Evolutionary conservation across 2,888 invertebrate genomes (phyloP), one percentile per base, ranked within the genome.

Genomic region (Anoncus sp.): DNA sequence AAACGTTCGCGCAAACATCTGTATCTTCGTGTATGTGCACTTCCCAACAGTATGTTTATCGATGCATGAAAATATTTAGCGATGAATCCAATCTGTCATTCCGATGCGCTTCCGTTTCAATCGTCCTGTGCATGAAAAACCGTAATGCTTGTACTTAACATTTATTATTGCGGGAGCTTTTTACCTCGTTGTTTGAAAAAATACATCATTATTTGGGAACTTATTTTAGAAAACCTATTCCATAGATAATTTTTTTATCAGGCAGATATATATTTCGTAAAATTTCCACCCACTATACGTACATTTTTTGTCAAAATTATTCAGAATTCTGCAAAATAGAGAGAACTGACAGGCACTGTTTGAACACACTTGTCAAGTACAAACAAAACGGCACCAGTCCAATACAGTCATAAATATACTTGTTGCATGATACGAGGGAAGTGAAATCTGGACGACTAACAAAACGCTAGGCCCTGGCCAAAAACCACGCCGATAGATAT

Each of bases 91-190:
- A 53, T 24, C 14, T 57, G 27, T 45, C 60, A 18, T 18, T 47
- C 24, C n/a, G 40, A 73, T 49, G 35, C 1, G 27, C 49, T 66
- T 51, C 51, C 40, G 55, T 55, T 18, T 12, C 66, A 31, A 51
- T 40, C 57, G 22, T 31, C 20, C 20, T 60, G 40, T 31, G 59
- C 27, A 59, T 59, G 40, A 73, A 73, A 51, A 73, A 51, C 60
- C n/a, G 51, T 59, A 38, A 35, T 45, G 38, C 77, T 77, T 73
- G 63, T 71, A 67, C 74, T 78, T 75, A 65, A 78, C 65, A 77
- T 38, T 38, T 10, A 10, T 38, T 38, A 38, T 60, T 20, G 31
- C 12, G 27, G 53, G 53, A 53, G 4, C 53, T 12, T 3, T 9
- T 18, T 18, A 31, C 31, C 31, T 31, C 7, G 31, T n/a, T 31